Percentiles rank a stretch among this genome's conserved stretches.
phyloP scores from a whole-genome alignment of 1,140 invertebrate genomes.

The Drosophila pectinifera region DNA sequence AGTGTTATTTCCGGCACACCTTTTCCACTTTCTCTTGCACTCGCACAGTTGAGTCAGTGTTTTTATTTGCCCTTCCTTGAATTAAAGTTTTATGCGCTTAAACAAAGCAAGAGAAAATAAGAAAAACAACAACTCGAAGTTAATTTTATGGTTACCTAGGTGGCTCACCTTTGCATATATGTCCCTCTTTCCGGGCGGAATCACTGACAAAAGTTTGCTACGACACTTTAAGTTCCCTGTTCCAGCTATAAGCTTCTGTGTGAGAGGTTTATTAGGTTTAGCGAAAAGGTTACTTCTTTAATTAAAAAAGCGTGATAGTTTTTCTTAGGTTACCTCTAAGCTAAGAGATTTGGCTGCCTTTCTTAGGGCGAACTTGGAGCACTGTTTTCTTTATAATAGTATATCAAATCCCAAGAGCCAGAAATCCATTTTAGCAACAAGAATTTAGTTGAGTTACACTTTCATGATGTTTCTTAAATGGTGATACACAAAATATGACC shows the following conservation, averaged over 20 bases:
- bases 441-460: too few relatives aligned
- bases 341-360: too few relatives aligned
- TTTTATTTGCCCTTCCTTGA: slow-evolving; percentile 59
- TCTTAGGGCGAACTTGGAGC: too few relatives aligned
- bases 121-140: slow-evolving; percentile 43
- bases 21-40: neutral
- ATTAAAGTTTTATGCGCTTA: slow-evolving; percentile 55
- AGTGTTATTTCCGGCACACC: slow-evolving; percentile 62
- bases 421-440: neutral
- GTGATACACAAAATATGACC: too few relatives aligned
- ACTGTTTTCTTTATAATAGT: too few relatives aligned
- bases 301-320: too few relatives aligned
- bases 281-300: too few relatives aligned
- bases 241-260: neutral
- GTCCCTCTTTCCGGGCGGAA: neutral
- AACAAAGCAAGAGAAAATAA: slow-evolving; percentile 17
- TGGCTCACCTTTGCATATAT: slow-evolving; percentile 46
- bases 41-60: slow-evolving; percentile 28
- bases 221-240: slow-evolving; percentile 31
- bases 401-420: neutral
- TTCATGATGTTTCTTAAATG: too few relatives aligned
- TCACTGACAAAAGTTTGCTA: slow-evolving; percentile 20
- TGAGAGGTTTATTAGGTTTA: too few relatives aligned
- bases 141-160: slow-evolving; percentile 71
- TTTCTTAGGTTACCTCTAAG: too few relatives aligned